phyloP scores from a whole-genome alignment of 2,888 invertebrate species.

The Ophioninae sp. region DNA sequence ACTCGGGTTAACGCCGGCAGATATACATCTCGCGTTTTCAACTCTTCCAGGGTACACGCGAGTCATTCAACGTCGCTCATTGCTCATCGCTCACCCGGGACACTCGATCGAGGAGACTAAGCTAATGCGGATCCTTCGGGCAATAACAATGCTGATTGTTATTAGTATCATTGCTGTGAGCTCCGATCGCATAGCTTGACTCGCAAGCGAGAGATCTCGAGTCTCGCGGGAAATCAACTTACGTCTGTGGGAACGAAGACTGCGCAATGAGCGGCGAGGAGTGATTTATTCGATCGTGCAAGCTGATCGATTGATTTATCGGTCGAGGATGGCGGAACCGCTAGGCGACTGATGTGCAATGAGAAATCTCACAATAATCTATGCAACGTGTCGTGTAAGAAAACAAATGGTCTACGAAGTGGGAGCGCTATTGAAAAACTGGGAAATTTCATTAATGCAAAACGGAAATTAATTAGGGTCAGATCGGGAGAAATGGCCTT shows the following conservation, averaged over 20 bases:
- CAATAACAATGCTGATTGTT: neutral
- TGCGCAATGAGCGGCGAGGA: neutral
- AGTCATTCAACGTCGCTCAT: conserved; percentile 9
- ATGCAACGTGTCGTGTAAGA: neutral
- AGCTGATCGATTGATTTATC: neutral
- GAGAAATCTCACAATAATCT: neutral
- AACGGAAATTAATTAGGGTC: neutral
- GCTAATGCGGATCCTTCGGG: neutral
- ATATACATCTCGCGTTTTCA: conserved; percentile 33
- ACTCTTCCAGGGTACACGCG: conserved; percentile 13
- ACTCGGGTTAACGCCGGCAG: neutral
- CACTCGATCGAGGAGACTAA: neutral
- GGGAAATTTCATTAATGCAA: neutral
- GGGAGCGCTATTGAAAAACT: neutral
- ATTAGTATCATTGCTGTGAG: neutral
- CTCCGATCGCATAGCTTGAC: neutral
- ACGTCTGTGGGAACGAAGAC: conserved; percentile 2
- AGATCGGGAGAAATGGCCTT: neutral
- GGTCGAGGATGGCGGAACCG: neutral
- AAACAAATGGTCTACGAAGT: neutral
- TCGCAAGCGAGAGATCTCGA: neutral
- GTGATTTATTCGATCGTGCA: neutral
- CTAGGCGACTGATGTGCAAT: neutral
- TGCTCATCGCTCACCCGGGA: neutral
- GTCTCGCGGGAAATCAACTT: neutral